Evolutionary conservation across 2,888 invertebrate genomes (phyloP), one percentile per base, ranked within the genome.

Genomic region (Drosophila mettleri): DNA sequence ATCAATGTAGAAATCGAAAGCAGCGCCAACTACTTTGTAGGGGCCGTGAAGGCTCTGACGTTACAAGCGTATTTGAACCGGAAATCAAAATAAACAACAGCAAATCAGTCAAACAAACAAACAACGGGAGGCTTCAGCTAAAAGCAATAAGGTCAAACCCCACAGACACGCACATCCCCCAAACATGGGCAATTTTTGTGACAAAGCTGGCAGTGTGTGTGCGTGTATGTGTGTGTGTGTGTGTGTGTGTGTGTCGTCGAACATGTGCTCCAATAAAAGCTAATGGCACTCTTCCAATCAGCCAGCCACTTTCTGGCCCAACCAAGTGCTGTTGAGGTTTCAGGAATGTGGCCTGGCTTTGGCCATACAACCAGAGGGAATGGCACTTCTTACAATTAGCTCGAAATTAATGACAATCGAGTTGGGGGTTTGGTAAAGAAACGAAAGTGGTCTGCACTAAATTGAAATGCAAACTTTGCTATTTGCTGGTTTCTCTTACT

Each of bases 81-180:
- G 83, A 84, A 84, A 84, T 84, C 88, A 86, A 84, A 84, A 84
- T 84, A 84, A 84, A 84, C 83, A 84, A 80, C 80, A 72, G 88
- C 83, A 84, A 84, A 84, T 84, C 83, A 84, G 86, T 84, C 83
- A 84, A 84, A 84, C 88, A 84, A 83, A 88, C 88, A 83, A 84
- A 76, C 69, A 71, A 49, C 61, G 51, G 39, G 49, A 51, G 59
- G 62, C 67, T 65, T 46, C 31, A 63, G 58, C 80, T 88, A 82
- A 88, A 86, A 86, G 88, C 88, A 88, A 83, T 88, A 83, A 80
- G 86, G 74, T 64, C 76, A 49, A 41, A 29, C 52, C 49, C 24
- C 33, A 51, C 29, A 54, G 38, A 31, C 27, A 18, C 36, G 18
- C 27, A 20, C 24, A n/a, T 31, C 18, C 45, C 39, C 65, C n/a